phyloP scores from a whole-genome alignment of 1,140 invertebrate genomes.

The Halictus rubicundus region DNA sequence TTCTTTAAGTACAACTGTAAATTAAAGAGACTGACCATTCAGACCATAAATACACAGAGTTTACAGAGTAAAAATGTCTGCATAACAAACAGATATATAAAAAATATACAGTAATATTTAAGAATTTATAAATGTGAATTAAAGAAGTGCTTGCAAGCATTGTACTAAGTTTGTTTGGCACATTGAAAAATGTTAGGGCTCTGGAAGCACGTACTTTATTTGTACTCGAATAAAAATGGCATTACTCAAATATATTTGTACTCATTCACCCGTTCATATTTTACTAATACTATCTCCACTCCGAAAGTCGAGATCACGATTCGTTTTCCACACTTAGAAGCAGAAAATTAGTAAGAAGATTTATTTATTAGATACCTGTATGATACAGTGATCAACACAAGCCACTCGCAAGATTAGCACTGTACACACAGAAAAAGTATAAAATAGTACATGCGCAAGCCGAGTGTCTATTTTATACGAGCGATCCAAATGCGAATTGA shows the following conservation, averaged over 20 bases:
- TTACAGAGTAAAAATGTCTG: too few species aligned
- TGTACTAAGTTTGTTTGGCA: too few species aligned
- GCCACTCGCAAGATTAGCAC: conserved; percentile 63
- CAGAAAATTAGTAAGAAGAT: conserved; percentile 58
- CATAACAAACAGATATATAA: too few species aligned
- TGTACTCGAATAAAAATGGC: too few species aligned
- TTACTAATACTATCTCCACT: conserved; percentile 25
- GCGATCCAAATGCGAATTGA: background rate
- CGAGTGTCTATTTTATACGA: conserved; percentile 40
- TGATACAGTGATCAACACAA: conserved; percentile 65
- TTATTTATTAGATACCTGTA: conserved; percentile 66
- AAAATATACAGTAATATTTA: too few species aligned
- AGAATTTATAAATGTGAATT: too few species aligned
- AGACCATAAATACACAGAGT: too few species aligned
- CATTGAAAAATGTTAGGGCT: too few species aligned
- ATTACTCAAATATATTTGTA: background rate
- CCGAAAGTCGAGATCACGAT: too few species aligned
- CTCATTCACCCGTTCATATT: background rate
- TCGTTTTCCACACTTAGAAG: conserved; percentile 39
- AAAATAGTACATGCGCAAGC: conserved; percentile 53
- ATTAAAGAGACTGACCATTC: too few species aligned
- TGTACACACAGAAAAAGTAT: conserved; percentile 65
- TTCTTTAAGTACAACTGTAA: background rate
- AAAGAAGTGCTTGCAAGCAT: too few species aligned
- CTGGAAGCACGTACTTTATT: too few species aligned